Evolutionary conservation across 2,113 vertebrate genomes (phyloP).

Genomic region (Guaruba guarouba): DNA sequence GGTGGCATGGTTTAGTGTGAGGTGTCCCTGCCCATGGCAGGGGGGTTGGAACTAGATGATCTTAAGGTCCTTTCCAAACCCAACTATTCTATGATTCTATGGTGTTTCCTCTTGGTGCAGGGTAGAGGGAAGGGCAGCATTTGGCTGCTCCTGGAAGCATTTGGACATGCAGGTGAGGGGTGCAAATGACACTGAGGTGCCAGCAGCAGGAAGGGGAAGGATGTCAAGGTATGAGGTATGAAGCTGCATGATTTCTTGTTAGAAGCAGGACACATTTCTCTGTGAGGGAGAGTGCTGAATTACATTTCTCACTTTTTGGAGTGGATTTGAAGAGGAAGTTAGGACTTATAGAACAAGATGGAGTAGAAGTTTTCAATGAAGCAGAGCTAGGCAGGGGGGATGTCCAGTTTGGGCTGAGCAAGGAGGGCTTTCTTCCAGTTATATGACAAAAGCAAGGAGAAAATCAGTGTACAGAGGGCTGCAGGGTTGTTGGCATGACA

Average conservation of each 20-base stretch:
- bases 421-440: not conserved
- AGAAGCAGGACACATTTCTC: not conserved
- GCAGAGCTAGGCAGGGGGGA: not conserved
- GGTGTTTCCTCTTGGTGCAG: accelerated
- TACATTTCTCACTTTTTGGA: not conserved
- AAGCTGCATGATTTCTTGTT: accelerated
- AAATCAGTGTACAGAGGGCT: accelerated
- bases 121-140: accelerated
- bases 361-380: not conserved
- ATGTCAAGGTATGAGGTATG: accelerated
- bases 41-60: too few species aligned
- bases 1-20: too few species aligned
- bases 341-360: not conserved
- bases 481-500: not conserved
- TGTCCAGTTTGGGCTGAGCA: not conserved
- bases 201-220: not conserved
- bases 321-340: not conserved
- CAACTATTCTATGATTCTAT: too few species aligned
- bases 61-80: too few species aligned
- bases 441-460: not conserved
- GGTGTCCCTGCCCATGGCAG: too few species aligned
- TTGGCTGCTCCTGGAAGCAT: accelerated
- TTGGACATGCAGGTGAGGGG: not conserved
- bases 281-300: not conserved
- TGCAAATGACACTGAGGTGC: not conserved